Evolutionary conservation across 92 coral and sea anemone genomes (phyloP).

Genomic region (Blastomussa wellsi): DNA sequence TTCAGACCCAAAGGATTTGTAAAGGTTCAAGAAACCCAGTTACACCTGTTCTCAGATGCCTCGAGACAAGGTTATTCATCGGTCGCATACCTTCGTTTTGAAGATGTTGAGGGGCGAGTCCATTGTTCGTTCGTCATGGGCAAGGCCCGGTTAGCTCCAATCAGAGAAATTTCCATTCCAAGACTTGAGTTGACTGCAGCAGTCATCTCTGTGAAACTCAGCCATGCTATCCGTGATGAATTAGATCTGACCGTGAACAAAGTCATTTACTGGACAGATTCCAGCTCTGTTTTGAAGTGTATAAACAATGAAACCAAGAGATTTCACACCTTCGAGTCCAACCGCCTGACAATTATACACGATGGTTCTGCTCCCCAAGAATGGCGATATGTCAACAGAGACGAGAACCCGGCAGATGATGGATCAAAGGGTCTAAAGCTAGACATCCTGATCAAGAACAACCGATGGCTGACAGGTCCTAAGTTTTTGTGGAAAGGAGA

Average conservation of each 20-base stretch:
- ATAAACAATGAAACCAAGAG: no score
- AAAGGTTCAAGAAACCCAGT: no score
- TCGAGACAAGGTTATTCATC: slow-evolving; percentile 54
- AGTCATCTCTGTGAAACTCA: slow-evolving; percentile 45
- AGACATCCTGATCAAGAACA: slow-evolving; percentile 39
- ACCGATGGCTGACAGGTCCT: slow-evolving; percentile 69
- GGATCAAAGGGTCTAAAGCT: slow-evolving; percentile 59
- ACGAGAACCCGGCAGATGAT: no score
- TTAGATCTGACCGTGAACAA: slow-evolving; percentile 39
- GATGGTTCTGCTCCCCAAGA: slow-evolving; percentile 43
- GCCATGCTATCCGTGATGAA: slow-evolving; percentile 28
- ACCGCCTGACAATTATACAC: slow-evolving; percentile 59
- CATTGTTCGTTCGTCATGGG: no score
- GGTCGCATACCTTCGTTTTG: slow-evolving; percentile 47
- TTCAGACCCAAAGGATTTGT: no score
- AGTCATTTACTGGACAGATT: slow-evolving; percentile 61
- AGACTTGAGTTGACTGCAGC: slow-evolving; percentile 48
- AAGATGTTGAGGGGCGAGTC: slow-evolving; percentile 20
- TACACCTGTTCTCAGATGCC: slow-evolving; percentile 48
- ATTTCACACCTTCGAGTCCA: no score
- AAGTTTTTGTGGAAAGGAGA: slow-evolving; percentile 54
- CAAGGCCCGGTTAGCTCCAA: slow-evolving; percentile 45
- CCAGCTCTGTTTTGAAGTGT: no score
- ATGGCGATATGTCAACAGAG: slow-evolving; percentile 50
- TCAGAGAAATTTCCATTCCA: slow-evolving; percentile 59